Percentiles rank a stretch among this genome's conserved stretches.
phyloP scores from a whole-genome alignment of 2,888 invertebrate species.

The Dastarcus helophoroides region DNA sequence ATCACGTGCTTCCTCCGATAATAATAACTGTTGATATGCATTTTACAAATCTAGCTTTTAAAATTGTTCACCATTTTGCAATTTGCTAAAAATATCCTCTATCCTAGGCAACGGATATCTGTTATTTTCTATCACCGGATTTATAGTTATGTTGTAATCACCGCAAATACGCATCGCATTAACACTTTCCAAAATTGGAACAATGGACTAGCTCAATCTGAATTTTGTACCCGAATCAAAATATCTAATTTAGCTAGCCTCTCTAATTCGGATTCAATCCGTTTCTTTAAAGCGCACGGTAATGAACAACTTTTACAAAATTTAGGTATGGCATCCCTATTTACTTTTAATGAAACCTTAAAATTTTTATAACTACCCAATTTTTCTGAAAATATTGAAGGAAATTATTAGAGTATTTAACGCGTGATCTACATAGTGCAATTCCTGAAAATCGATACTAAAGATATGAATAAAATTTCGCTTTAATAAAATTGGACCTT shows the following conservation, averaged over 20 bases:
- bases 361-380: too few relatives aligned
- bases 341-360: too few relatives aligned
- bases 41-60: conserved; percentile 16
- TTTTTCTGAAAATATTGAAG: too few relatives aligned
- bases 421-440: too few relatives aligned
- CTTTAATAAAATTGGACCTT: too few relatives aligned
- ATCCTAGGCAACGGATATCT: conserved; percentile 16
- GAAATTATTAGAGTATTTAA: too few relatives aligned
- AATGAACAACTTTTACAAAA: conserved; percentile 6
- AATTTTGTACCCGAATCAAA: conserved; percentile 10
- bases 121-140: conserved; percentile 18
- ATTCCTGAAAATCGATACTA: background rate
- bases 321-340: conserved; percentile 3
- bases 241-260: conserved; percentile 10
- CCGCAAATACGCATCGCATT: conserved; percentile 11
- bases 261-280: conserved; percentile 10
- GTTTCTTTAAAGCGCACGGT: conserved; percentile 6
- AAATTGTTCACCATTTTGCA: conserved; percentile 14
- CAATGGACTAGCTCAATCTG: conserved; percentile 11
- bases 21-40: conserved; percentile 9
- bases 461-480: too few relatives aligned
- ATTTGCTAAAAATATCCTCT: conserved; percentile 13
- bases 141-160: conserved; percentile 17
- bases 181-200: conserved; percentile 12
- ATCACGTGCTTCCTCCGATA: conserved; percentile 10